A percentile compares a stretch with the other conserved stretches of the same genome.
Conservation (phyloP, 2,113 vertebrate genomes). For the Cheilinus undulatus region DNA sequence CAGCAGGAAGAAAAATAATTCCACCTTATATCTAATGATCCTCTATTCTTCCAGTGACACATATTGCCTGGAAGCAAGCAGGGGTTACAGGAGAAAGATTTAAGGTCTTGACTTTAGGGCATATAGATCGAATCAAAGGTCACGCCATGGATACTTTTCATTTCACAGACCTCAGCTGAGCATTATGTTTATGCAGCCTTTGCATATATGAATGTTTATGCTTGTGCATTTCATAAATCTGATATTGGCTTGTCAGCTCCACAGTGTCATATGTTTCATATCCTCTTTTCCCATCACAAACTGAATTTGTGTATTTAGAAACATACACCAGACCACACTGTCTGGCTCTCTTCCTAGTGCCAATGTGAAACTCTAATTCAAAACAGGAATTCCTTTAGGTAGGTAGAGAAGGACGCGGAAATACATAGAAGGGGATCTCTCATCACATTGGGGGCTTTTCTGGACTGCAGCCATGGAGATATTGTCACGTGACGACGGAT, state of each 20-base stretch:
- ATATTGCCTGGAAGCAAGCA: constrained; percentile 64
- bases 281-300: constrained; percentile 64
- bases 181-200: constrained; percentile 37
- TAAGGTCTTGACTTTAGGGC: constrained; percentile 74
- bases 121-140: constrained; percentile 76
- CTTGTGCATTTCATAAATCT: constrained; percentile 61
- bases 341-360: constrained; percentile 63
- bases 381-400: constrained; percentile 71
- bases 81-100: constrained; percentile 71
- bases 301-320: constrained; percentile 68
- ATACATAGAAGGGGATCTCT: constrained; percentile 70
- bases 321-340: constrained; percentile 69
- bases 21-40: constrained; percentile 76
- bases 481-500: constrained; percentile 73
- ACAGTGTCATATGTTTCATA: constrained; percentile 62
- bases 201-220: constrained; percentile 64
- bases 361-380: constrained; percentile 77
- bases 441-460: constrained; percentile 52
- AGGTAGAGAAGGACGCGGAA: constrained; percentile 67
- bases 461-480: constrained; percentile 66
- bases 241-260: constrained; percentile 51
- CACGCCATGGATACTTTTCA: constrained; percentile 70
- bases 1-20: constrained; percentile 71
- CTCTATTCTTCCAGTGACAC: constrained; percentile 69
- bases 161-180: constrained; percentile 62